Conservation (phyloP, 2,113 vertebrate genomes). For the Sterna hirundo region DNA sequence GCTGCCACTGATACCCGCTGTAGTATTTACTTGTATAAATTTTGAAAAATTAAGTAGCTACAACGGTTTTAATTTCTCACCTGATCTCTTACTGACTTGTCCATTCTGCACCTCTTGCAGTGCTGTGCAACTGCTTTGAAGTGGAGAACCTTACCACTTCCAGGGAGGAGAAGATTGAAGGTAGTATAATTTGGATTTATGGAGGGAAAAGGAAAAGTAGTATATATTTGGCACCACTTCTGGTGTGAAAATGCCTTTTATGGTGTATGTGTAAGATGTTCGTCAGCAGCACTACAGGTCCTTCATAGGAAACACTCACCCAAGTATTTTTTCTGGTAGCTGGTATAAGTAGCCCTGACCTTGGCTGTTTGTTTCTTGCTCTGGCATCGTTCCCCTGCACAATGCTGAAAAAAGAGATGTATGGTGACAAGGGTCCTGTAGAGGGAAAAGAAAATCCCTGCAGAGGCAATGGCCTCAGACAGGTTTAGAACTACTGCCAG, state of each 20-base stretch:
- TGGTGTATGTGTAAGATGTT: not conserved
- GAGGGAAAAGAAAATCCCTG: not conserved
- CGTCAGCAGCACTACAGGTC: not conserved
- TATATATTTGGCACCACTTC: not conserved
- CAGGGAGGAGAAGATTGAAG: not conserved
- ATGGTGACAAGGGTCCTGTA: not conserved
- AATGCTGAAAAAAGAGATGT: not conserved
- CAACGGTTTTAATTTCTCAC: not conserved
- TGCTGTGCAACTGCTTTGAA: not conserved
- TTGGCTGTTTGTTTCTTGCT: not conserved
- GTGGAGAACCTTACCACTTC: not conserved
- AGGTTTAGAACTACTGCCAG: not conserved
- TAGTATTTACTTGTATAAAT: not conserved
- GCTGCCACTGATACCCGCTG: not conserved
- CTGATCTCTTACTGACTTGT: not conserved
- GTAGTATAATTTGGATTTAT: not conserved
- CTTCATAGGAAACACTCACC: rapidly evolving
- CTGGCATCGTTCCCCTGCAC: not conserved
- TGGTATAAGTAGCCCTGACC: not conserved
- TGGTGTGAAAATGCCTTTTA: not conserved
- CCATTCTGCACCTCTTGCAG: not conserved
- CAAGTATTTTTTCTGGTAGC: not conserved
- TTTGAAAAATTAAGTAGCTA: not conserved
- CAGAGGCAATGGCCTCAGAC: not conserved
- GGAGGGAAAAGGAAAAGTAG: not conserved